Evolutionary conservation across 1,140 invertebrate species (phyloP).

Genomic region (Bombus pyrosoma): DNA sequence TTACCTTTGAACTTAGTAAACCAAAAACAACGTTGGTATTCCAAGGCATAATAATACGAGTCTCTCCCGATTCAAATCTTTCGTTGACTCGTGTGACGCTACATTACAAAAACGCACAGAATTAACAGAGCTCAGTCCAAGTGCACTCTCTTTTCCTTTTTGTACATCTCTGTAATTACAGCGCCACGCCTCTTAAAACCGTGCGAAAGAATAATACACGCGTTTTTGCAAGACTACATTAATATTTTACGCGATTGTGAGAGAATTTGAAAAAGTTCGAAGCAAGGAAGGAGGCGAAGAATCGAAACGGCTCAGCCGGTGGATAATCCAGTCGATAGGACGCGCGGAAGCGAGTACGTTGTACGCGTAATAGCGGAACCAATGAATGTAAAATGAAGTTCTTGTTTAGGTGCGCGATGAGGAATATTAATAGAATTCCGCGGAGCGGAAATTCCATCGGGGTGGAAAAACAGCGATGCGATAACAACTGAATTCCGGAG

Average conservation of each 20-base stretch:
- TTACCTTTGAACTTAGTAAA: too few species aligned
- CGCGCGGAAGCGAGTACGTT: not conserved
- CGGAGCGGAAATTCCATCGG: constrained; percentile 22
- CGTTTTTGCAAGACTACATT: too few species aligned
- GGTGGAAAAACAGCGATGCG: constrained; percentile 35
- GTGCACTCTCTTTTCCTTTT: too few species aligned
- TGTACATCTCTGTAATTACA: too few species aligned
- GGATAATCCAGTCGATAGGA: not conserved
- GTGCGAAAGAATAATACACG: too few species aligned
- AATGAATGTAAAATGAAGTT: constrained; percentile 46
- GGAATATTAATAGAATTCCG: constrained; percentile 35
- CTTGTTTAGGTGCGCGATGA: constrained; percentile 37
- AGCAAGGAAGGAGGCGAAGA: not conserved
- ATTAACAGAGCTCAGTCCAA: too few species aligned
- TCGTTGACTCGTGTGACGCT: too few species aligned
- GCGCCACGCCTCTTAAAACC: too few species aligned
- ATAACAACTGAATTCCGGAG: constrained; percentile 22
- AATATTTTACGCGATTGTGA: not conserved
- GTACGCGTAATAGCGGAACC: not conserved
- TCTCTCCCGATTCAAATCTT: too few species aligned
- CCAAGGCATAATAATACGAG: too few species aligned
- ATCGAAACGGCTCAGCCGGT: not conserved
- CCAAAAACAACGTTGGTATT: too few species aligned
- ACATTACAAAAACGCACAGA: too few species aligned
- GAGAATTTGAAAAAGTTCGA: not conserved